Conservation (phyloP, 2,888 invertebrate species). For the Tetragonula carbonaria region DNA sequence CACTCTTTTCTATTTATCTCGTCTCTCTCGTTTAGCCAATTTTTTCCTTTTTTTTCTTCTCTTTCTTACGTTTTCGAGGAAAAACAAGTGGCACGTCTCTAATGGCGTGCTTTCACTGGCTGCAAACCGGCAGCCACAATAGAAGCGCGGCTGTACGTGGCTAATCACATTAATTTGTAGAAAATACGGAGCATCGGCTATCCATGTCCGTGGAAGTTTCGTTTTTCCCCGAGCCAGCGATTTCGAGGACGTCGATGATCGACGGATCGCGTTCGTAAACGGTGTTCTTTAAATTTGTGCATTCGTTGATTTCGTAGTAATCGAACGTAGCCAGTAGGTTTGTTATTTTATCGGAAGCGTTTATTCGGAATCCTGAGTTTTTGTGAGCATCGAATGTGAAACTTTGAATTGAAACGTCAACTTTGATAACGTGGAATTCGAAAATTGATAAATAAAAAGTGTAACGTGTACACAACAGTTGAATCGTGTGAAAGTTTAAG, state of each 20-base stretch:
- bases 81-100: conserved; percentile 47
- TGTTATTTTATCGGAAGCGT: too few relatives aligned
- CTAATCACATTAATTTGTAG: conserved; percentile 37
- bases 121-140: conserved; percentile 32
- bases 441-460: too few relatives aligned
- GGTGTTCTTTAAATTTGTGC: neutral
- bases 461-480: neutral
- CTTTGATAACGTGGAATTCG: too few relatives aligned
- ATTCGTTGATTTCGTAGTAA: neutral
- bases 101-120: conserved; percentile 50
- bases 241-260: conserved; percentile 17
- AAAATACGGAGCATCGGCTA: conserved; percentile 18
- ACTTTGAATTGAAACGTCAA: too few relatives aligned
- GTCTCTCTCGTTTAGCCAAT: conserved; percentile 1
- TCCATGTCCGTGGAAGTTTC: conserved; percentile 22
- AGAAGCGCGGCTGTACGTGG: conserved; percentile 13
- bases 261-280: too few relatives aligned
- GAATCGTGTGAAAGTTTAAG: too few relatives aligned
- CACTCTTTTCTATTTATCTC: conserved; percentile 16
- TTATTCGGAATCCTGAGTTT: too few relatives aligned
- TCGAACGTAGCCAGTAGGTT: too few relatives aligned
- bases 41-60: neutral
- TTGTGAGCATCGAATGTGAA: too few relatives aligned
- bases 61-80: conserved; percentile 10
- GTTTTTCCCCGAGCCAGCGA: conserved; percentile 22